Evolutionary conservation across 2,797 vertebrate species (phyloP).

Genomic region (Brachymystax lenok): DNA sequence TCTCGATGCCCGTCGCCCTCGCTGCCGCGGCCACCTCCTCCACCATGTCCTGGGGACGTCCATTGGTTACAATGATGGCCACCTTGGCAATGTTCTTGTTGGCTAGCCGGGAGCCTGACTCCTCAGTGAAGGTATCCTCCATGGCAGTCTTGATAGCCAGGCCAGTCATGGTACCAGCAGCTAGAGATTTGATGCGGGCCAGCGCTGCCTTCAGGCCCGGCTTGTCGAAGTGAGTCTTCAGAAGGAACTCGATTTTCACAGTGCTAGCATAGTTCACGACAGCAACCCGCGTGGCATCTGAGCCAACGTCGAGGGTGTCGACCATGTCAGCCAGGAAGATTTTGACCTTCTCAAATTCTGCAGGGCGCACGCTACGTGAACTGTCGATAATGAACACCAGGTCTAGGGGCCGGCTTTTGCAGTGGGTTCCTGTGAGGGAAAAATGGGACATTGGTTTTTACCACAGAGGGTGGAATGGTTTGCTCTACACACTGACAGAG

Average conservation of each 20-base stretch:
- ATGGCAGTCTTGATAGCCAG: constrained; percentile 88
- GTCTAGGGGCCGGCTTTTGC: constrained; percentile 88
- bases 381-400: constrained; percentile 94
- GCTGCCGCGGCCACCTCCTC: constrained; percentile 82
- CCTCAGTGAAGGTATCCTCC: constrained; percentile 82
- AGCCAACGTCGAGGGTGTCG: constrained; percentile 83
- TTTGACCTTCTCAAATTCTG: constrained; percentile 92
- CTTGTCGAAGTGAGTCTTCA: constrained; percentile 82
- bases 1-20: constrained; percentile 83
- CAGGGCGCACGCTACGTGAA: constrained; percentile 88
- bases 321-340: constrained; percentile 86
- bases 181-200: constrained; percentile 80
- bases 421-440: constrained; percentile 68
- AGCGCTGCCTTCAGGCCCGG: constrained; percentile 82
- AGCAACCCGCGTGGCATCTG: constrained; percentile 78
- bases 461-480: not conserved
- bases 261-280: constrained; percentile 93
- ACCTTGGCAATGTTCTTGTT: constrained; percentile 83
- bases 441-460: constrained; percentile 5
- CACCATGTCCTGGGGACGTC: constrained; percentile 90
- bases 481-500: not conserved
- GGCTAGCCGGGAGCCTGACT: constrained; percentile 78
- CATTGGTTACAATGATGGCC: constrained; percentile 90
- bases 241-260: constrained; percentile 86
- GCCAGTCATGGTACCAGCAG: constrained; percentile 94